Evolutionary conservation across 1,140 invertebrate species (phyloP), one percentile per base, ranked within the genome.

Genomic region (Carcinoscorpius rotundicauda): DNA sequence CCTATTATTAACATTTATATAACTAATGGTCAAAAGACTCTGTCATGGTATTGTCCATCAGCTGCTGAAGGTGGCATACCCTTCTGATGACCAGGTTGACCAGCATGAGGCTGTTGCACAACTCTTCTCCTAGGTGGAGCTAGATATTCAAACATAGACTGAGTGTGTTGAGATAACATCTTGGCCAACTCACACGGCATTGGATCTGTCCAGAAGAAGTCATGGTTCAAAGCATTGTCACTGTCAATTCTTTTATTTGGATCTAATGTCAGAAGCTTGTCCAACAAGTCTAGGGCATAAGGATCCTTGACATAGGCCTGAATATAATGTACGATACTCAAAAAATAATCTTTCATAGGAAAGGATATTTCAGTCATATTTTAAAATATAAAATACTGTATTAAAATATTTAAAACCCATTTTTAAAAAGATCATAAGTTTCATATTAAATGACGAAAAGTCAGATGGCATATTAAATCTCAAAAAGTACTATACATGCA

Each of bases 171-270:
- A 0, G 90, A 90, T 59, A 98, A 77, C 92, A 97, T 97, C 79
- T 89, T 91, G 50, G 84, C 88, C 3, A 97, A 78, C 74, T 96
- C 92, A 73, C 85, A 87, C 0, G 94, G 93, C 86, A 95, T 89
- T 51, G 97, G 96, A 75, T 97, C 93, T 3, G 86, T 91, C 92
- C 93, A 98, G 76, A 98, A 99, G 76, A 98, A 98, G 73, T 97
- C 93, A 72, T 98, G 94, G 80, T 97, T 96, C 3, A 99, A 75
- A 0, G 95, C 95, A 3, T 87, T 87, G 74, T 98, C 94, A 0
- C 93, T 87, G 76, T 97, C 91, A 51, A 86, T 86, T 69, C 97
- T 79, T 76, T 95, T 94, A 1, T 84, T 83, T 0, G 97, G 97
- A 79, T 98, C 93, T 29, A 99, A 77, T 29, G 88, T 87, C 5